These are phyloP conservation scores for Artemia sp. DNA, from an alignment of 2,888 invertebrate genomes.

Conservation along the genomic window DNA sequence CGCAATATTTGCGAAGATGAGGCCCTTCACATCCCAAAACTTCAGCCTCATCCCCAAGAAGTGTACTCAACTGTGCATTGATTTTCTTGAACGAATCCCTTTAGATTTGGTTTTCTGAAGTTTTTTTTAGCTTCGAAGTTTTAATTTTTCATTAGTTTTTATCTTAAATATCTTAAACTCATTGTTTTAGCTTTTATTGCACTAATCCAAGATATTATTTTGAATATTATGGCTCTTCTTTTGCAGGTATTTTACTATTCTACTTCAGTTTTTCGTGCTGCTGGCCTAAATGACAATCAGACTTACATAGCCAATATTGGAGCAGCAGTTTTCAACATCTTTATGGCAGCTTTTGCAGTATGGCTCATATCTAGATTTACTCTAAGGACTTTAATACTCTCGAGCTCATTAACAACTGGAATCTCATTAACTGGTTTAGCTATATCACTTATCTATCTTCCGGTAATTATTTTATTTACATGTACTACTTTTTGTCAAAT, in stretches of 20 bases:
- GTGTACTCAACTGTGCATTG: no score
- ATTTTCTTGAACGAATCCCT: no score
- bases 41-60: no score
- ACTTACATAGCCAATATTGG: not conserved
- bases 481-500: no score
- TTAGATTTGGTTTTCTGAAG: no score
- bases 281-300: not conserved
- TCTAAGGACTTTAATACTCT: conserved; percentile 8
- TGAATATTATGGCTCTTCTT: not conserved
- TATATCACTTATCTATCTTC: not conserved
- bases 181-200: no score
- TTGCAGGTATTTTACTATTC: conserved; percentile 2
- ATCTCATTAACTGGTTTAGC: conserved; percentile 5
- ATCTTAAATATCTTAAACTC: no score
- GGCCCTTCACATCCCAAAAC: no score
- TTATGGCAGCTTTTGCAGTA: not conserved
- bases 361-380: conserved; percentile 1
- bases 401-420: not conserved
- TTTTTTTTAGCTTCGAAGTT: no score
- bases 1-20: no score
- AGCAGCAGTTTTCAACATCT: not conserved
- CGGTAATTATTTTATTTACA: not conserved
- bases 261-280: not conserved
- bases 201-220: no score
- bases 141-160: no score